Evolutionary conservation across 2,113 vertebrate genomes (phyloP).

Genomic region (Cacatua alba): DNA sequence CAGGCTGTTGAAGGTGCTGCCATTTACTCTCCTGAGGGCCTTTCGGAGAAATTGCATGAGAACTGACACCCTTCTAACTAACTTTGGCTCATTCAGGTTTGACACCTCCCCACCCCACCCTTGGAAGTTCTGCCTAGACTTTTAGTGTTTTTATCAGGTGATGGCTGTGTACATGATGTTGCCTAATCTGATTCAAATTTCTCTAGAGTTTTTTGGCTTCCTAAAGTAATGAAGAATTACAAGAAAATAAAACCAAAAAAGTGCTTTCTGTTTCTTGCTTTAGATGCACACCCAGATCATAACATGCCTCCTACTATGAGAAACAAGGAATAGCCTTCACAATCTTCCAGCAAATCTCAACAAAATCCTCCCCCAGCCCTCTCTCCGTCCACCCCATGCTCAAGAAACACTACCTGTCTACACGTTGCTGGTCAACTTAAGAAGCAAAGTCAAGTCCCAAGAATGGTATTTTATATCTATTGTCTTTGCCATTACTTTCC

Average conservation of each 20-base stretch:
- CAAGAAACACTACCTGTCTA: neutral
- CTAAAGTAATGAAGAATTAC: neutral
- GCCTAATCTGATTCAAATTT: neutral
- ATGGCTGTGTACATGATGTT: rapidly evolving
- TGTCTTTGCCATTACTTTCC: neutral
- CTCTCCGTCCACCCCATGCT: too few species aligned
- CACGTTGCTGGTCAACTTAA: rapidly evolving
- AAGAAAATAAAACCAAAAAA: rapidly evolving
- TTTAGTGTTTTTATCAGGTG: rapidly evolving
- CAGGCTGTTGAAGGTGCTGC: neutral
- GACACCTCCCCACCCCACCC: too few species aligned
- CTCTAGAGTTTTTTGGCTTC: neutral
- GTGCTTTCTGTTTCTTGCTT: neutral
- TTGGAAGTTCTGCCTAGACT: rapidly evolving
- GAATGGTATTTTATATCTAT: neutral
- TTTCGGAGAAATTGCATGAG: neutral
- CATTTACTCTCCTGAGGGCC: rapidly evolving
- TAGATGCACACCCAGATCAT: neutral
- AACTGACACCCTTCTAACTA: neutral
- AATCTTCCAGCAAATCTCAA: neutral
- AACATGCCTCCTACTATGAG: rapidly evolving
- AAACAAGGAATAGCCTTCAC: neutral
- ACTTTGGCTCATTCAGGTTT: rapidly evolving
- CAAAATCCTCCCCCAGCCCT: too few species aligned
- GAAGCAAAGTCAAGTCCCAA: neutral